Evolutionary conservation across 2,113 vertebrate species (phyloP).

Genomic region (Psettodes erumei): DNA sequence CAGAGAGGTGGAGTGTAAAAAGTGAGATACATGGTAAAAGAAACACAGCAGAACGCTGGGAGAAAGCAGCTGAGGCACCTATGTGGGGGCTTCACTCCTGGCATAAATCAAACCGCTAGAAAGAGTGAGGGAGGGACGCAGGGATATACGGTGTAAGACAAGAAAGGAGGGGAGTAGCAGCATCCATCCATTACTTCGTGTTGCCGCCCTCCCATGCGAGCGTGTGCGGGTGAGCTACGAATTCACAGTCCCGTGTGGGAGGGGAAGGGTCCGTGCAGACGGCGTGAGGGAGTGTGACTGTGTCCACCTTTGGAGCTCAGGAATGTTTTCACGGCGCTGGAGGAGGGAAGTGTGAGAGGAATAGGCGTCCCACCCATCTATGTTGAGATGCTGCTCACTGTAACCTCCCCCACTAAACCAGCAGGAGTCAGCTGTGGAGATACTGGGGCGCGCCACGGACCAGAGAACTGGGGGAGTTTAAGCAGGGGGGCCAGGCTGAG

Average conservation of each 20-base stretch:
- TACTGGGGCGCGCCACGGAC: constrained; percentile 29
- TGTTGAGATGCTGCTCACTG: constrained; percentile 5
- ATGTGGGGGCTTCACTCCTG: constrained; percentile 14
- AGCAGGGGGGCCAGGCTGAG: constrained; percentile 41
- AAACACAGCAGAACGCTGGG: not conserved
- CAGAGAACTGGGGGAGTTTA: constrained; percentile 16
- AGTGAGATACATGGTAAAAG: not conserved
- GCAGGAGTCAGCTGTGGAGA: constrained; percentile 44
- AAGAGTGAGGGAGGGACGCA: constrained; percentile 26
- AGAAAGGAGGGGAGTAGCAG: constrained; percentile 50
- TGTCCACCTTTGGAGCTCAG: constrained; percentile 51
- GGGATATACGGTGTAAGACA: constrained; percentile 39
- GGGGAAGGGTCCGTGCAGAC: constrained; percentile 20
- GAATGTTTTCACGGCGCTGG: constrained; percentile 66
- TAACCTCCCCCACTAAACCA: constrained; percentile 38
- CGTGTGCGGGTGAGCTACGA: constrained; percentile 3
- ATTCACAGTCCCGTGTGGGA: constrained; percentile 44
- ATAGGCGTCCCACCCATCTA: constrained; percentile 40
- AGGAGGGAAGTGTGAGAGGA: constrained; percentile 51
- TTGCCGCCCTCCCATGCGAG: no score
- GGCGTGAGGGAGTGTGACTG: constrained; percentile 55
- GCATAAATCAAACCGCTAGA: constrained; percentile 39
- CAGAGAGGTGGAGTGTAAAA: constrained; percentile 6
- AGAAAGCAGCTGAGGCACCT: constrained; percentile 18
- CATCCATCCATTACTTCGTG: constrained; percentile 68